Evolutionary conservation across 2,113 vertebrate genomes (phyloP).

Genomic region (Festucalex cinctus): DNA sequence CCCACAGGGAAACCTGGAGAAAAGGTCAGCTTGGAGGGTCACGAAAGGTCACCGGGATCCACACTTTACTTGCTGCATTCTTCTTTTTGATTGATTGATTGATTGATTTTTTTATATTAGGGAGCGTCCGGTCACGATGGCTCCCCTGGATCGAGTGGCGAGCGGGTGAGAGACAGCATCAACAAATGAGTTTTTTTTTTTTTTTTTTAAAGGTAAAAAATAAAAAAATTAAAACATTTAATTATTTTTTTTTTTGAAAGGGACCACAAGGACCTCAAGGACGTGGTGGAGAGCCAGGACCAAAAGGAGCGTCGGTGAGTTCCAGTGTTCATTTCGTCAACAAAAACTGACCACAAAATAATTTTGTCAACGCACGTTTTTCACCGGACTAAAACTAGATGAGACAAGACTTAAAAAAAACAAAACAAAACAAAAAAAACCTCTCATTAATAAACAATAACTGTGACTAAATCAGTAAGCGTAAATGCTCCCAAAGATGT

Average conservation of each 20-base stretch:
- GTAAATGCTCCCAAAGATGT: no score
- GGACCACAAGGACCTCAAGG: conserved; percentile 93
- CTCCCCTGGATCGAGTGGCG: conserved; percentile 85
- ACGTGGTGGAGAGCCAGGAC: conserved; percentile 89
- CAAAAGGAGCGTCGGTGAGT: conserved; percentile 94
- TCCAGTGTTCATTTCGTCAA: no score
- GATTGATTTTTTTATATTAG: conserved; percentile 54
- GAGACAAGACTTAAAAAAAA: no score
- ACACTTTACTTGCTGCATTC: background rate
- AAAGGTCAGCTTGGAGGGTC: conserved; percentile 76
- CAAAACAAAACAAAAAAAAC: background rate
- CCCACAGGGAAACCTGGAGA: conserved; percentile 93
- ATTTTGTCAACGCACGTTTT: no score
- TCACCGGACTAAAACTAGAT: no score
- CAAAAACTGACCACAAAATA: no score
- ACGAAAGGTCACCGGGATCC: background rate
- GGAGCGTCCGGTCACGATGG: conserved; percentile 91
- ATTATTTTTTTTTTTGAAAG: no score
- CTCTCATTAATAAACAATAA: no score
- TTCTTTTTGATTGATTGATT: no score
- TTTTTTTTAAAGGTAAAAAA: no score
- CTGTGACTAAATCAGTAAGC: no score
- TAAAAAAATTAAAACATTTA: no score
- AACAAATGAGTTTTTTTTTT: background rate
- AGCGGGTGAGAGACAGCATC: conserved; percentile 77